Conservation (phyloP, 2,888 invertebrate species). For the Thymelicus acteon region DNA sequence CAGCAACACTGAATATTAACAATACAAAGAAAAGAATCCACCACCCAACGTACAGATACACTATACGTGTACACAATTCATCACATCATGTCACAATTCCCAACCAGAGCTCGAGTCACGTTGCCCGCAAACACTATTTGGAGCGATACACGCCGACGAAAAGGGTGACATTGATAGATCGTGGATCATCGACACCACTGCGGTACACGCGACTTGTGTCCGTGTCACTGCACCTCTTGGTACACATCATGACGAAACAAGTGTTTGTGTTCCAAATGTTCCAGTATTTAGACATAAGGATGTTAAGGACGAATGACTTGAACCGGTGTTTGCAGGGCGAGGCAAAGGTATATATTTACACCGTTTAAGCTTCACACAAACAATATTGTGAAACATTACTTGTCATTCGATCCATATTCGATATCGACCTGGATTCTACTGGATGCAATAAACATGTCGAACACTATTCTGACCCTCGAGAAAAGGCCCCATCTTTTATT, state of each 20-base stretch:
- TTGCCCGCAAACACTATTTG: neutral
- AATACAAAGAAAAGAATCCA: neutral
- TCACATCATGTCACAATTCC: neutral
- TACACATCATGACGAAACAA: neutral
- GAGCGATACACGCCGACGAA: constrained; percentile 40
- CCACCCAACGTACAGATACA: neutral
- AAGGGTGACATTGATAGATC: constrained; percentile 65
- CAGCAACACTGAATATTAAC: too few relatives aligned
- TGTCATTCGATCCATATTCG: constrained; percentile 13
- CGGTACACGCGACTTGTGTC: constrained; percentile 49
- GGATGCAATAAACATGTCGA: constrained; percentile 9
- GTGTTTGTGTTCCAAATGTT: neutral
- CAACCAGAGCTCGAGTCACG: constrained; percentile 3
- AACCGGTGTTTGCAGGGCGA: too few relatives aligned
- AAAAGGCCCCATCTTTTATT: constrained; percentile 2
- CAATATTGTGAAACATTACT: neutral
- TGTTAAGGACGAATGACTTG: too few relatives aligned
- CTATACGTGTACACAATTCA: neutral
- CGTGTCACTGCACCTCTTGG: neutral
- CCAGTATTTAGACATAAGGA: neutral
- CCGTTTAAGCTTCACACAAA: too few relatives aligned
- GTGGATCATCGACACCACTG: constrained; percentile 55
- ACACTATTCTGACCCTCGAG: constrained; percentile 1
- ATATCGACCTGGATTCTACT: constrained; percentile 5
- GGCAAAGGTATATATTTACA: too few relatives aligned